Evolutionary conservation across 2,888 invertebrate species (phyloP).

Genomic region (Caenorhabditis doughertyi): DNA sequence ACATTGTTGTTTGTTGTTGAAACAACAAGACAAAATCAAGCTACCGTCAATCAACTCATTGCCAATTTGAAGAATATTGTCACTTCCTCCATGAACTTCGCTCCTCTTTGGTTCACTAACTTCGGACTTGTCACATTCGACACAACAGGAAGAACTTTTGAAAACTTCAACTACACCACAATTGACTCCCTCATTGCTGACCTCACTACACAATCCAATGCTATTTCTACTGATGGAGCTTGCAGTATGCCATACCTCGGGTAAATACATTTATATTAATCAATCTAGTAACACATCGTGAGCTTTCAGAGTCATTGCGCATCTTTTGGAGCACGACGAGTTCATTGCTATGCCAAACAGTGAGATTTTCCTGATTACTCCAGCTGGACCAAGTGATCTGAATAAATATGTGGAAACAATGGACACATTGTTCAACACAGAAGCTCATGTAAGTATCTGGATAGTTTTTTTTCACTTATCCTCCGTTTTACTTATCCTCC

Average conservation of each 20-base stretch:
- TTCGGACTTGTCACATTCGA: slow-evolving; percentile 74
- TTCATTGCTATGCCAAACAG: slow-evolving; percentile 65
- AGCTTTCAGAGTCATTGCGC: slow-evolving; percentile 37
- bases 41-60: slow-evolving; percentile 56
- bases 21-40: slow-evolving; percentile 61
- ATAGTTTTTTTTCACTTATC: too few species aligned
- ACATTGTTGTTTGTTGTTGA: slow-evolving; percentile 70
- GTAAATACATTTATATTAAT: slow-evolving; percentile 2
- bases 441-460: slow-evolving; percentile 62
- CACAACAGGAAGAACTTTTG: slow-evolving; percentile 59
- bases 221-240: slow-evolving; percentile 59
- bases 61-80: slow-evolving; percentile 59
- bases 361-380: slow-evolving; percentile 66
- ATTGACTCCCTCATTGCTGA: slow-evolving; percentile 57
- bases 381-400: slow-evolving; percentile 64
- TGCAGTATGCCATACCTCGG: slow-evolving; percentile 63
- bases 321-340: slow-evolving; percentile 49
- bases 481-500: neutral
- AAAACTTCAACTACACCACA: slow-evolving; percentile 50
- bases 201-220: slow-evolving; percentile 44
- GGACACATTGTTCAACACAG: slow-evolving; percentile 55
- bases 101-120: slow-evolving; percentile 67
- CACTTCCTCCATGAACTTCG: slow-evolving; percentile 32
- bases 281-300: neutral
- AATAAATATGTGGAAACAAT: slow-evolving; percentile 39